Base-by-base conservation (phyloP, 2,888 invertebrate species). In the Ectemnius cavifrons region DNA sequence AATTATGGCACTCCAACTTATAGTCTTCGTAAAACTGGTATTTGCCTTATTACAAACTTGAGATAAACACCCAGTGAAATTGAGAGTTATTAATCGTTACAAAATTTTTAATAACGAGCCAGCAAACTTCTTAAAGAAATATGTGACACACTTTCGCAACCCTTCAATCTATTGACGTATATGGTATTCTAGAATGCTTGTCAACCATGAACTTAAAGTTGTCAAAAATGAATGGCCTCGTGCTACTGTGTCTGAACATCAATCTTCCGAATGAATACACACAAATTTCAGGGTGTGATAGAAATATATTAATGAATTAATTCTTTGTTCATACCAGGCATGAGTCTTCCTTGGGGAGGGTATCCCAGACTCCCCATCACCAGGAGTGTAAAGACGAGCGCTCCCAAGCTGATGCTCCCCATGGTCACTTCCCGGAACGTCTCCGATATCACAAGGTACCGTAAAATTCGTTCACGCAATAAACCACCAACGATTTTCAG, bases 301-400 rank as follows among this genome's bases (percentile, higher is more conserved):
- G 3, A 3, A 23, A 23, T 23, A 23, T 23, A 3, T 23, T 23
- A 23, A 23, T 2, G 3, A 2, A 23, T 23, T 23, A 23, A 23
- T 23, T 23, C 3, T 23, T 23, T 23, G 3, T 23, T 52, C n/a
- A 52, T 77, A 89, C 89, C 89, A 88, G 87, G 82, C 84, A 83
- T 87, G 27, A 87, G 83, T 79, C 87, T 85, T 63, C 86, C 87
- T 82, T 90, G 89, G 67, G 88, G 86, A 37, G 88, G 88, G 80
- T 89, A 90, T 88, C 89, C 90, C 77, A 87, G 82, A 79, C 86
- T 73, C 66, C 88, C 63, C 71, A 83, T 79, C 58, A 84, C 74
- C 62, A 89, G 23, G 72, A 79, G 20, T 60, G 82, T 63, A 37
- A 37, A 37, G 37, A 37, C 37, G 37, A 37, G 11, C 1, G 37